These are phyloP conservation scores for Drosophila mayaguana DNA, from an alignment of 2,888 invertebrate genomes.

Conservation along the genomic window DNA sequence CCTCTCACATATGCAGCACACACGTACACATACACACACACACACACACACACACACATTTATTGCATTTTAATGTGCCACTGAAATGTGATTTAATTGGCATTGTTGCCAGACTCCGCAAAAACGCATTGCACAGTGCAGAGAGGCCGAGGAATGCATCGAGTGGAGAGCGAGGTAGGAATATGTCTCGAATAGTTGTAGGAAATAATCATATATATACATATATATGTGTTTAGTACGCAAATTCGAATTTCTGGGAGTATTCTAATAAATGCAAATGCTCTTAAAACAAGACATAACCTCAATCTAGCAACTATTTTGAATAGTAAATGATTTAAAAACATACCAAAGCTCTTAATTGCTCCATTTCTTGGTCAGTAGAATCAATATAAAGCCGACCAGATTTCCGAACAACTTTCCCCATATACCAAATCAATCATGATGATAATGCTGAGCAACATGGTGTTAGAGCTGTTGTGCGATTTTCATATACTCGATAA, in stretches of 20 bases:
- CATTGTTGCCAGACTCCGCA: conserved; percentile 62
- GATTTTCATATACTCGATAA: too few relatives aligned
- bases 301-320: neutral
- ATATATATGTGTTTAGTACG: neutral
- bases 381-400: too few relatives aligned
- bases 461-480: too few relatives aligned
- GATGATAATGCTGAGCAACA: too few relatives aligned
- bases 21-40: conserved; percentile 28
- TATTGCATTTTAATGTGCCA: conserved; percentile 81
- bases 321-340: neutral
- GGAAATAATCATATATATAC: neutral
- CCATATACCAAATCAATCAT: too few relatives aligned
- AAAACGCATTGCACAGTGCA: conserved; percentile 46
- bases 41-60: conserved; percentile 47
- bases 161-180: neutral
- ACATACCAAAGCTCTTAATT: too few relatives aligned
- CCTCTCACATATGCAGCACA: conserved; percentile 19
- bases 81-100: conserved; percentile 80
- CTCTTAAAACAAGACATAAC: neutral
- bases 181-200: neutral
- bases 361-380: too few relatives aligned
- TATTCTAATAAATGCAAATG: too few relatives aligned
- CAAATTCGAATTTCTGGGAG: neutral
- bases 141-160: neutral
- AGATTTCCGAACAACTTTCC: too few relatives aligned